These are phyloP conservation scores for Dryobota labecula DNA, from an alignment of 2,888 invertebrate species.

Conservation along the genomic window DNA sequence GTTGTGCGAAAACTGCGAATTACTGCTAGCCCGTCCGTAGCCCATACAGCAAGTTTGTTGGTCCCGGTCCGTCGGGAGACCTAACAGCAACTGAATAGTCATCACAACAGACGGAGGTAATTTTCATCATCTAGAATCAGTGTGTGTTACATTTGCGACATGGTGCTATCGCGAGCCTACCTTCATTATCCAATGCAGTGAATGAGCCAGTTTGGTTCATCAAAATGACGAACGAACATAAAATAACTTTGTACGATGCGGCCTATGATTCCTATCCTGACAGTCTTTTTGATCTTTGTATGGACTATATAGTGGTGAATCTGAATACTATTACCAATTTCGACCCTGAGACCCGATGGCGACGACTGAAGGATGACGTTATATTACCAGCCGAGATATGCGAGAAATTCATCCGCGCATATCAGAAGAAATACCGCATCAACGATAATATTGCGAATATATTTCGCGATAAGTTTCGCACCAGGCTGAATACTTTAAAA, in stretches of 20 bases:
- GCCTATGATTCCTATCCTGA: slow-evolving; percentile 89
- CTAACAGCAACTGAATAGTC: slow-evolving; percentile 20
- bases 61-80: slow-evolving; percentile 16
- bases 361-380: slow-evolving; percentile 91
- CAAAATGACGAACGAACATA: slow-evolving; percentile 76
- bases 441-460: slow-evolving; percentile 93
- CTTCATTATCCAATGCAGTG: slow-evolving; percentile 69
- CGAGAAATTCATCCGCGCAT: slow-evolving; percentile 92
- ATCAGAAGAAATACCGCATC: slow-evolving; percentile 89
- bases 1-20: slow-evolving; percentile 64
- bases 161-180: slow-evolving; percentile 65
- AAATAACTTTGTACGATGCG: slow-evolving; percentile 70
- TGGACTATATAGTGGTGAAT: slow-evolving; percentile 91
- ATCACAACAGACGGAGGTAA: slow-evolving; percentile 39
- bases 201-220: slow-evolving; percentile 56
- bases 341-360: slow-evolving; percentile 84
- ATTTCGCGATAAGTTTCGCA: slow-evolving; percentile 92
- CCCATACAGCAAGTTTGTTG: slow-evolving; percentile 22
- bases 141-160: slow-evolving; percentile 61
- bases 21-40: slow-evolving; percentile 36
- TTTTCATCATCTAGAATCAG: slow-evolving; percentile 41
- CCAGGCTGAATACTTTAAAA: slow-evolving; percentile 92
- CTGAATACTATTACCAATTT: slow-evolving; percentile 91
- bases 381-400: slow-evolving; percentile 93
- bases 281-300: slow-evolving; percentile 91